Evolutionary conservation across 2,888 invertebrate species (phyloP), one percentile per base, ranked within the genome.

Genomic region (Alloplasta piceator): DNA sequence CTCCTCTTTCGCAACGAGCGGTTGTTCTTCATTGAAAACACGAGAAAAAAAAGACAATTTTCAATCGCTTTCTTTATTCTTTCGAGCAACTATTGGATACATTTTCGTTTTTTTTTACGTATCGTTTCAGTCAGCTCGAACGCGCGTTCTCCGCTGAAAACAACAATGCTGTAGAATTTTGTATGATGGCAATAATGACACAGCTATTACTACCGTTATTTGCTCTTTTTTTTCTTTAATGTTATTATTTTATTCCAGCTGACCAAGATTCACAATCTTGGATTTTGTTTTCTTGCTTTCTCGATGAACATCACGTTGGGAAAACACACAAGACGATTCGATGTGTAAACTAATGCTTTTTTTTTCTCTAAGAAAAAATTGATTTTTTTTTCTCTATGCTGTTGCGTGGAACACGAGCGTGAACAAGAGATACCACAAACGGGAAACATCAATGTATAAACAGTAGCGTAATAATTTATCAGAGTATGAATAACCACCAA

Each of bases 121-220:
- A 79, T 82, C 82, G 71, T 78, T 82, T 80, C 46, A 76, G 82
- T 72, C 72, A 68, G 77, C 82, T 79, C 78, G 81, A 82, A 83
- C 83, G 81, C 84, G 82, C 75, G 80, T 82, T 86, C 85, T 89
- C 86, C 85, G 91, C 91, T 91, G 91, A 90, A 91, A 91, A 91
- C 88, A 91, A 90, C 88, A 90, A 89, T 90, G 90, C 85, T 90
- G 87, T 90, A 89, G 88, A 88, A 88, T 87, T 85, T 85, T 87
- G 83, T 74, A 70, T 61, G 58, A 66, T 80, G 52, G 63, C 52
- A 71, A 75, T 58, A 71, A 68, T 72, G 61, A 67, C 73, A 76
- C 68, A 68, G 52, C 72, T 77, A 72, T 73, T 66, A 66, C 76
- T 76, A 76, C 58, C 56, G 39, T 63, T 73, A 63, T 52, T 43